These are phyloP conservation scores for Orestias chungarensis DNA, from an alignment of 2,797 vertebrate genomes.

Conservation along the genomic window DNA sequence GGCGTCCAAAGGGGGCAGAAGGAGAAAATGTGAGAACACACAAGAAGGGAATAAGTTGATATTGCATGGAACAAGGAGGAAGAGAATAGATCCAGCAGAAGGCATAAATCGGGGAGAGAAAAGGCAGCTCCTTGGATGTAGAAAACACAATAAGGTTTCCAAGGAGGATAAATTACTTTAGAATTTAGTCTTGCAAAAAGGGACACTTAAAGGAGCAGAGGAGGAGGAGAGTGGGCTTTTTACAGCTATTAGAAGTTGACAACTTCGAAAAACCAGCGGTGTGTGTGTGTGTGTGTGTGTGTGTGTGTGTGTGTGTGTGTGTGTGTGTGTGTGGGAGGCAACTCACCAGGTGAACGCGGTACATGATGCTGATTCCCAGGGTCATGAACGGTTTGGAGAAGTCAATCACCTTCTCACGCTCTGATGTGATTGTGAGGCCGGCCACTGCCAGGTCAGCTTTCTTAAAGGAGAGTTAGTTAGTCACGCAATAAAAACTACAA, in stretches of 20 bases:
- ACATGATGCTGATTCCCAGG: constrained; percentile 98
- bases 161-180: constrained; percentile 28
- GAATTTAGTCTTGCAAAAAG: constrained; percentile 40
- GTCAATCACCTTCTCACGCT: constrained; percentile 98
- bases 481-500: constrained; percentile 18
- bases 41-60: constrained; percentile 38
- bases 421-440: constrained; percentile 94
- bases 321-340: background rate
- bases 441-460: constrained; percentile 98
- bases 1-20: constrained; percentile 22
- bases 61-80: constrained; percentile 17
- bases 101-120: constrained; percentile 1
- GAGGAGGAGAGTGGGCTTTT: constrained; percentile 39
- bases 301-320: background rate
- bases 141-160: constrained; percentile 17
- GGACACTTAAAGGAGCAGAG: constrained; percentile 22
- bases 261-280: constrained; percentile 23
- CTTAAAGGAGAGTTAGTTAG: constrained; percentile 77
- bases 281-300: constrained; percentile 12
- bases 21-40: constrained; percentile 34
- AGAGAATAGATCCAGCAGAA: constrained; percentile 4
- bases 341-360: constrained; percentile 97
- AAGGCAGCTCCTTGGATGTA: constrained; percentile 37
- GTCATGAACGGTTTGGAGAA: constrained; percentile 99
- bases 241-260: constrained; percentile 47